phyloP scores from a whole-genome alignment of 2,113 vertebrate species.

The Bufo gargarizans region DNA sequence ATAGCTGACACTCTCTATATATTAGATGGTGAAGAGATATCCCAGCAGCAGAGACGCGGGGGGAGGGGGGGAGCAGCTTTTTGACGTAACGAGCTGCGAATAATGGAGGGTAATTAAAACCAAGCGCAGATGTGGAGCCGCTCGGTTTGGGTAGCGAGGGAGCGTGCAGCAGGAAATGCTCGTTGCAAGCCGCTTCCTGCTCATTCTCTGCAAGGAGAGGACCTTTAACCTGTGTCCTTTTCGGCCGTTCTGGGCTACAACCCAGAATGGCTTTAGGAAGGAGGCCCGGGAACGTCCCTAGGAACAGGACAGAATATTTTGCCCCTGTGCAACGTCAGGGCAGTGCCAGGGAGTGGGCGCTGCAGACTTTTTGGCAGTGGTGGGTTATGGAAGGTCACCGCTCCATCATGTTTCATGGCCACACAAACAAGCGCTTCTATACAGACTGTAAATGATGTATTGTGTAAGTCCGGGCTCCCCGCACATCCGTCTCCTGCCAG shows the following conservation, averaged over 20 bases:
- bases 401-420: background rate
- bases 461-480: background rate
- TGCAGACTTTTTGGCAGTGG: background rate
- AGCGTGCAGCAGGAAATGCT: conserved; percentile 35
- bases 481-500: background rate
- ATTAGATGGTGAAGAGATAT: background rate
- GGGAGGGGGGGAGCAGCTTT: background rate
- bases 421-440: background rate
- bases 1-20: conserved; percentile 12
- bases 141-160: background rate
- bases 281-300: conserved; percentile 31
- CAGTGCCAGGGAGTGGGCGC: background rate
- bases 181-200: conserved; percentile 36
- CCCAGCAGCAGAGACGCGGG: background rate
- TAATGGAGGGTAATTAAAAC: conserved; percentile 4
- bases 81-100: background rate
- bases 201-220: conserved; percentile 29
- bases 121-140: background rate
- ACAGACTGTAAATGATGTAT: background rate
- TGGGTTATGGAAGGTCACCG: background rate
- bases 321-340: background rate
- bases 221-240: conserved; percentile 53
- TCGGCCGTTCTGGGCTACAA: conserved; percentile 45
- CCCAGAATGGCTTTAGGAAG: conserved; percentile 47
- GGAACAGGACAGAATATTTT: conserved; percentile 10